Evolutionary conservation across 2,797 vertebrate genomes (phyloP), one percentile per base, ranked within the genome.

Genomic region (Diglossa cyanea): DNA sequence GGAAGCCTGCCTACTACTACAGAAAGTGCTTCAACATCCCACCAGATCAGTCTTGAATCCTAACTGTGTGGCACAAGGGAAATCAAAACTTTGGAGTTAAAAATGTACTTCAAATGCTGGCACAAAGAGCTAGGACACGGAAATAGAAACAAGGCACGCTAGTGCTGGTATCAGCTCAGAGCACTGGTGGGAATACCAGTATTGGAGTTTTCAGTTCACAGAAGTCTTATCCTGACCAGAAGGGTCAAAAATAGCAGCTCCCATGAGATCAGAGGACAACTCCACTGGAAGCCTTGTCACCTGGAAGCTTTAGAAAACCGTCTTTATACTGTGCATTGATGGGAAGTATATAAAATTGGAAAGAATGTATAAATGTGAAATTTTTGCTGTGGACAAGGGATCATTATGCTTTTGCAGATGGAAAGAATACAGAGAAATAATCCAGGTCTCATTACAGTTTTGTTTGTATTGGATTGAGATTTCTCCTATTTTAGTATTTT

Each of bases 11-110:
- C 44, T 12, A 12, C 19, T 60, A 8, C 57, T 50, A 19, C 0
- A 3, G 28, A 33, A 82, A 61, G 21, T 17, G 19, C 51, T 82
- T 62, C 1, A 1, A 33, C 20, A 48, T 24, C 3, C 0, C 0
- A 30, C 18, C 26, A 39, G 16, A 53, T 39, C 37, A 26, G 33
- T 28, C 75, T 60, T n/a, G 30, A 90, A 63, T 60, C 12, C 21
- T 15, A 68, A 48, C 2, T 17, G 11, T 5, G 9, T 30, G 24
- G 39, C 57, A 80, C 16, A 81, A 31, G 2, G n/a, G 11, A 61
- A 90, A 71, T 65, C 31, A 67, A 73, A 78, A 47, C 5, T 71
- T 31, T 2, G 26, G 39, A 71, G 39, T 57, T 68, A 54, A 35
- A 94, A 73, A 57, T 8, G 15, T 42, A 13, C 21, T 74, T 62